Evolutionary conservation across 2,888 invertebrate species (phyloP), one percentile per base, ranked within the genome.

Genomic region (Salpingus planirostris): DNA sequence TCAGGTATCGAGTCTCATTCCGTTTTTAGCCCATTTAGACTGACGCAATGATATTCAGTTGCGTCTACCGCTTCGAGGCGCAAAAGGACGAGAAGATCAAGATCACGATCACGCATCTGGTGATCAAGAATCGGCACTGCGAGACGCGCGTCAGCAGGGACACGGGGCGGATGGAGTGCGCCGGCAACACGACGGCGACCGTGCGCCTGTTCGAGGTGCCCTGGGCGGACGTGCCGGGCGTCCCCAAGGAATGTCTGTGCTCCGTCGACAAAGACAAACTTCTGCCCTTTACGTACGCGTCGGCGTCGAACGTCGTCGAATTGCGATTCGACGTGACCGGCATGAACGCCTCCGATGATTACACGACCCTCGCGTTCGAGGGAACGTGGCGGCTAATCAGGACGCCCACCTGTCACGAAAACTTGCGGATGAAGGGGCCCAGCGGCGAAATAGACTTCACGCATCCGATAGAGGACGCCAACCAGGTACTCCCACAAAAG

Each of bases 261-360:
- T 80, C 83, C 57, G 78, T 58, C 13, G 55, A 62, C 29, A 60
- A 52, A 31, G 62, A 54, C 53, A 62, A 49, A 33, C 38, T 55
- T 22, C 60, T 79, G 36, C 80, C 80, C 8, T 83, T 84, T 57
- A 82, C 81, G 45, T 82, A 85, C 57, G 77, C 79, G 21, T 88
- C 88, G 6, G 74, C 78, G 8, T 75, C 83, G 29, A 76, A 79
- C 44, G 75, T 84, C 18, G 78, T 87, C 8, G 88, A 89, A 58
- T 69, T 91, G 21, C 78, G 81, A 51, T 89, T 91, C 54, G 79
- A 80, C 44, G 82, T 89, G 10, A 72, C 76, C 33, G 79, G 81
- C 48, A 89, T 93, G 92, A 76, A 82, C 40, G 78, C 88, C 1
- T 68, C 82, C 11, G 88, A 91, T 54, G 87, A 92, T 68, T 88